A percentile compares a stretch with the other conserved stretches of the same genome.
phyloP scores from a whole-genome alignment of 2,113 vertebrate species.

The Hydrochoerus hydrochaeris region DNA sequence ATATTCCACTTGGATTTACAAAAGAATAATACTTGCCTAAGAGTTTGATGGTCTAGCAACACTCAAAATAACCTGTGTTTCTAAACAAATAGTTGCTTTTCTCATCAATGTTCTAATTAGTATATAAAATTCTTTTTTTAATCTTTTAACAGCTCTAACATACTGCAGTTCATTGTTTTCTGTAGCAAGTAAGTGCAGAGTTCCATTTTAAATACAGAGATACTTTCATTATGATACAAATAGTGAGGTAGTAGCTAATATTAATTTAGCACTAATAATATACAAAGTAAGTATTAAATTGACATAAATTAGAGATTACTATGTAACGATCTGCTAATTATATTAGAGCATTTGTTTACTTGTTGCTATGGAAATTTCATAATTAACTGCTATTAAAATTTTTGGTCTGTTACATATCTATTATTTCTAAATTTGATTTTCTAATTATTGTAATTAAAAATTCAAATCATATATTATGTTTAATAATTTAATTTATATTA shows the following conservation, averaged over 20 bases:
- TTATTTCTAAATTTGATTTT: constrained; percentile 79
- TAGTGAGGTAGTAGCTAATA: constrained; percentile 71
- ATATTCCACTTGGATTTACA: neutral
- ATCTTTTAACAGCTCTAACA: neutral
- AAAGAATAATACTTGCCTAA: neutral
- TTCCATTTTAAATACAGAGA: constrained; percentile 19
- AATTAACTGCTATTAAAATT: constrained; percentile 78
- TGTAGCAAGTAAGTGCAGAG: neutral
- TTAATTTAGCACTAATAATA: constrained; percentile 77
- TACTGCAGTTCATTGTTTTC: neutral
- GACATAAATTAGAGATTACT: constrained; percentile 79
- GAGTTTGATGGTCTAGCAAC: neutral
- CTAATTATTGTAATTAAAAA: constrained; percentile 79
- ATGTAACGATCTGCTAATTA: constrained; percentile 73
- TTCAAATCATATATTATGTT: constrained; percentile 59
- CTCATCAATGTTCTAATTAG: neutral
- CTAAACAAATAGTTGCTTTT: constrained; percentile 42
- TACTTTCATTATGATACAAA: constrained; percentile 60
- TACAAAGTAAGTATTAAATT: constrained; percentile 70
- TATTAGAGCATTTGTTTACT: constrained; percentile 75
- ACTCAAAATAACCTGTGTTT: neutral
- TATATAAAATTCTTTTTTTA: neutral
- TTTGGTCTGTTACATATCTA: constrained; percentile 70
- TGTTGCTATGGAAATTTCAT: constrained; percentile 82
- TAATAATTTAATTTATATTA: constrained; percentile 66